Evolutionary conservation across 2,888 invertebrate genomes (phyloP).

Genomic region (Heterodera filipjevi): DNA sequence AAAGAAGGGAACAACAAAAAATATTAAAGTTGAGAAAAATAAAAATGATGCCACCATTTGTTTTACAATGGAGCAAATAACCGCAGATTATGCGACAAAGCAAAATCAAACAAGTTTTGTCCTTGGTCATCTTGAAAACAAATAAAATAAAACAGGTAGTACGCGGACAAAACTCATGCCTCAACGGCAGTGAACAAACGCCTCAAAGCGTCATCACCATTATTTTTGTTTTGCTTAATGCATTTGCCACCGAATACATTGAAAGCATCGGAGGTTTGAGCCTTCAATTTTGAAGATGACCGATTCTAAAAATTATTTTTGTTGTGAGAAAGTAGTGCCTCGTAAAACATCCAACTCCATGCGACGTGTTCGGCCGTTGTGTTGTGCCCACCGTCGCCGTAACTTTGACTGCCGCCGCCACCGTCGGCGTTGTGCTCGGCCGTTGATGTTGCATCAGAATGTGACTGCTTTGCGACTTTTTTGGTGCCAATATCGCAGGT

Average conservation of each 20-base stretch:
- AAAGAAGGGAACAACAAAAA: conserved; percentile 13
- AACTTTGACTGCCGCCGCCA: background rate
- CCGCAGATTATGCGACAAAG: conserved; percentile 48
- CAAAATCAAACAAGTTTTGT: conserved; percentile 41
- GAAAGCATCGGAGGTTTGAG: background rate
- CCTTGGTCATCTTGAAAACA: conserved; percentile 39
- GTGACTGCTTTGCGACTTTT: background rate
- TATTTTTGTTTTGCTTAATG: background rate
- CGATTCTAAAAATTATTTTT: conserved; percentile 15
- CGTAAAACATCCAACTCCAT: background rate
- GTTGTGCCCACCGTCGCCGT: background rate
- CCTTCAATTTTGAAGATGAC: background rate
- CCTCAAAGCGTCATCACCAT: conserved; percentile 36
- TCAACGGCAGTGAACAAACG: conserved; percentile 44
- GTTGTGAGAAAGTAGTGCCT: background rate
- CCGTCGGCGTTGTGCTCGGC: background rate
- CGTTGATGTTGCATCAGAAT: background rate
- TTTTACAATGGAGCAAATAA: conserved; percentile 37
- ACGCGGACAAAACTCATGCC: conserved; percentile 36
- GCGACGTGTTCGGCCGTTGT: background rate
- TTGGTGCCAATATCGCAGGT: background rate
- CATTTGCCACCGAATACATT: background rate
- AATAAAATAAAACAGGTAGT: conserved; percentile 20
- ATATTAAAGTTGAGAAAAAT: conserved; percentile 11
- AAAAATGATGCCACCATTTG: conserved; percentile 30